Evolutionary conservation across 2,888 invertebrate species (phyloP).

Genomic region (Ametastegia equiseti): DNA sequence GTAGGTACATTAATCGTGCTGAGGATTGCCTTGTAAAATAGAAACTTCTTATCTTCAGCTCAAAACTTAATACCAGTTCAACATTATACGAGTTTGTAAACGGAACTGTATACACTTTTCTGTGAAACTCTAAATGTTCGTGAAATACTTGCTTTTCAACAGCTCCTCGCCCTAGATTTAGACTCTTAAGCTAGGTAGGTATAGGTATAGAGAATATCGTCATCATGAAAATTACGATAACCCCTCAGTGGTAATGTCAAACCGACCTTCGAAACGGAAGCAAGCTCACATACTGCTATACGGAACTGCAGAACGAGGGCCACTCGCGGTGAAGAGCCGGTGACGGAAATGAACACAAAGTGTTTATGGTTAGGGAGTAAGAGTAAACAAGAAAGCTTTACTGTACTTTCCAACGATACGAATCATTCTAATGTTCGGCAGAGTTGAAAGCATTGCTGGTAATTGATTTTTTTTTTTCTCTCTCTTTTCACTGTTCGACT

Average conservation of each 20-base stretch:
- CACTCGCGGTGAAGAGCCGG: conserved; percentile 19
- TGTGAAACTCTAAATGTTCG: not conserved
- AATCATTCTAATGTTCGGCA: not conserved
- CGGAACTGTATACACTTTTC: not conserved
- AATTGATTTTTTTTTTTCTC: not conserved
- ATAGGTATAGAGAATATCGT: not conserved
- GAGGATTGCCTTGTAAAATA: not conserved
- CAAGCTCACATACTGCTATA: not conserved
- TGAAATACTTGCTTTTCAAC: not conserved
- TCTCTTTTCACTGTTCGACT: too few species aligned
- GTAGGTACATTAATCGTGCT: not conserved
- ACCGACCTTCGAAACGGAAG: not conserved
- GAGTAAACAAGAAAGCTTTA: not conserved
- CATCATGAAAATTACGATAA: not conserved
- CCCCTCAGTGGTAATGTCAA: not conserved
- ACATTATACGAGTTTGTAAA: too few species aligned
- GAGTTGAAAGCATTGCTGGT: conserved; percentile 4
- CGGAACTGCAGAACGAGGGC: conserved; percentile 20
- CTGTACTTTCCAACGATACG: not conserved
- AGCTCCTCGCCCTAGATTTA: not conserved
- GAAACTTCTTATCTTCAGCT: not conserved
- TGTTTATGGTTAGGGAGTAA: conserved; percentile 17
- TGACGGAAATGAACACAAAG: conserved; percentile 26
- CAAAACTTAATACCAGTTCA: too few species aligned
- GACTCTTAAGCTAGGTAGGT: conserved; percentile 8